phyloP scores from a whole-genome alignment of 2,113 vertebrate species.

The Eulemur macaco region DNA sequence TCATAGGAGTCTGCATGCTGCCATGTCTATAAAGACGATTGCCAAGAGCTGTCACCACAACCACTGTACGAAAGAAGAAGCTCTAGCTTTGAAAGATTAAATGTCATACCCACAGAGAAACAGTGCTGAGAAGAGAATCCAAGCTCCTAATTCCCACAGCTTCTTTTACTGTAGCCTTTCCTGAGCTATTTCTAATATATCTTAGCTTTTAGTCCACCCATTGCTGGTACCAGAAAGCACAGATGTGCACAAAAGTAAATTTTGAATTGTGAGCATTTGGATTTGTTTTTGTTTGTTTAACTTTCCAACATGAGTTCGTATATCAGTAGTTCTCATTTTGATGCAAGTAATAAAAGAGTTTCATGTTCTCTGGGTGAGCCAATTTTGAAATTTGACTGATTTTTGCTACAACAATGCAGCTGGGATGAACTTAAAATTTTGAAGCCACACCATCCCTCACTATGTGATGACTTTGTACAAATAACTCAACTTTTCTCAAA shows the following conservation, averaged over 20 bases:
- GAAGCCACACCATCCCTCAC: neutral
- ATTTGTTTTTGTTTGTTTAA: constrained; percentile 56
- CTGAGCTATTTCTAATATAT: neutral
- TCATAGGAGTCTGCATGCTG: neutral
- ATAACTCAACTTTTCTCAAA: neutral
- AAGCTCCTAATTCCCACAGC: neutral
- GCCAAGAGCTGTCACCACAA: constrained; percentile 19
- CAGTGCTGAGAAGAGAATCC: neutral
- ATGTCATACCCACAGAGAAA: neutral
- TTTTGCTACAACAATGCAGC: constrained; percentile 17
- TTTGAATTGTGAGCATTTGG: constrained; percentile 50
- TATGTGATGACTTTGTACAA: neutral
- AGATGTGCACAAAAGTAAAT: constrained; percentile 45
- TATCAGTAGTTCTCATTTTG: constrained; percentile 35
- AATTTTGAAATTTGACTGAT: constrained; percentile 35
- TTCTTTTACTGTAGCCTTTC: neutral
- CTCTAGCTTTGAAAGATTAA: neutral
- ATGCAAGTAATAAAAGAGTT: constrained; percentile 38
- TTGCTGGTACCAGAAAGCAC: constrained; percentile 2
- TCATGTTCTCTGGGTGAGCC: constrained; percentile 30
- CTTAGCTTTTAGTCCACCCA: neutral
- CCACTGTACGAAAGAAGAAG: neutral
- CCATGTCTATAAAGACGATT: neutral
- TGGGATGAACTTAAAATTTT: neutral
- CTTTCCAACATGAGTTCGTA: constrained; percentile 29